Percentiles rank a stretch among this genome's conserved stretches.
These are phyloP conservation scores for Leistus spinibarbis DNA, from an alignment of 2,888 invertebrate genomes.

Conservation along the genomic window DNA sequence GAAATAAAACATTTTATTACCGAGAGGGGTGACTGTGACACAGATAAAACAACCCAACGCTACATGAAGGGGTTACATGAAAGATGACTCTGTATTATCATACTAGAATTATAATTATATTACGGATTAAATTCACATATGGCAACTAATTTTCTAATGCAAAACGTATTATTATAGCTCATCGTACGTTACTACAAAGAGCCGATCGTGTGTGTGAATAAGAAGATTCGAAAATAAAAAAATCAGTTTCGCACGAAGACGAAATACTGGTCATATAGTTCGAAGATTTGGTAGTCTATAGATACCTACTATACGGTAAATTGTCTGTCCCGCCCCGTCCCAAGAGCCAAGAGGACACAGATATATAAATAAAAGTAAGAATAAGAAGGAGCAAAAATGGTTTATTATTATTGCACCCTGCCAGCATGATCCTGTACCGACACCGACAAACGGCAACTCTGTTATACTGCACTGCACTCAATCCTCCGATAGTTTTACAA, in stretches of 20 bases:
- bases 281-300: background rate
- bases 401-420: background rate
- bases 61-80: conserved; percentile 18
- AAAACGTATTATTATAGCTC: background rate
- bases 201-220: no score
- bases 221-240: no score
- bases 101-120: conserved; percentile 23
- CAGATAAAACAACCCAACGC: background rate
- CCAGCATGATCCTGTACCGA: background rate
- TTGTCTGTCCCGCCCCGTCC: background rate
- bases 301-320: background rate
- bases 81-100: conserved; percentile 13
- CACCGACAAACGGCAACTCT: background rate
- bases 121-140: conserved; percentile 26
- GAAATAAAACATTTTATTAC: conserved; percentile 24
- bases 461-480: background rate
- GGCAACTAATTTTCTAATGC: background rate
- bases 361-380: background rate
- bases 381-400: background rate
- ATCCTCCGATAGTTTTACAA: conserved; percentile 42
- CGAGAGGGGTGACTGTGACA: conserved; percentile 6
- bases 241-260: background rate
- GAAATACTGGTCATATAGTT: no score
- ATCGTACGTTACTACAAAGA: no score
- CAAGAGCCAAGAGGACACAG: background rate